These are phyloP conservation scores for Chrysemys picta DNA, from an alignment of 2,113 vertebrate species.

Conservation along the genomic window DNA sequence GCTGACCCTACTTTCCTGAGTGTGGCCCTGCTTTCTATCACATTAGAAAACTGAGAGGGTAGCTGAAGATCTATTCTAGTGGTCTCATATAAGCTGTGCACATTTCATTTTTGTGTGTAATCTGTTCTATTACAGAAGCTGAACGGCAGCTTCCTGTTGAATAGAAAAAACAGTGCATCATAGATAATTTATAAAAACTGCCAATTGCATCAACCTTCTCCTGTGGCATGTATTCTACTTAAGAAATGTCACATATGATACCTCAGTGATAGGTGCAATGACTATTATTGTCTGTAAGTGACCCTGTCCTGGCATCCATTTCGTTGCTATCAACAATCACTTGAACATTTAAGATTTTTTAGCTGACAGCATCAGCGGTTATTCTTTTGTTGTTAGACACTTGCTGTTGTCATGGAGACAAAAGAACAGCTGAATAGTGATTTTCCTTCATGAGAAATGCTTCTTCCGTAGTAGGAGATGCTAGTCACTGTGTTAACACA, in stretches of 20 bases:
- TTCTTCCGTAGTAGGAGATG: constrained; percentile 41
- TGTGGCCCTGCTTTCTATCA: background rate
- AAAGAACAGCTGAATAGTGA: constrained; percentile 62
- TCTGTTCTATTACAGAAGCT: constrained; percentile 39
- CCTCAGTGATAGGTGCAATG: constrained; percentile 34
- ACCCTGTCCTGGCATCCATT: constrained; percentile 60
- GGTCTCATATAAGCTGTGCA: background rate
- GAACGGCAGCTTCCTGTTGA: constrained; percentile 55
- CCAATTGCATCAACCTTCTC: constrained; percentile 47
- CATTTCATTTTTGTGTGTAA: constrained; percentile 42
- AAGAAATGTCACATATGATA: constrained; percentile 58
- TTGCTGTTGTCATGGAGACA: constrained; percentile 75
- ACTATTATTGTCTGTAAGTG: constrained; percentile 57
- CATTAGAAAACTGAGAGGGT: background rate
- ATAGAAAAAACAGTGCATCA: constrained; percentile 67
- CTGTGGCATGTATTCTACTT: constrained; percentile 61
- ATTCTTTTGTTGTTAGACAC: constrained; percentile 70
- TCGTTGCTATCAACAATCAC: constrained; percentile 65
- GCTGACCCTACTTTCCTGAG: background rate
- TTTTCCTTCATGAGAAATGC: constrained; percentile 50
- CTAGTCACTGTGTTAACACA: background rate
- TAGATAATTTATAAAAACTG: constrained; percentile 73
- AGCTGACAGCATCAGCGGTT: constrained; percentile 64
- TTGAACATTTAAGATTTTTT: constrained; percentile 63
- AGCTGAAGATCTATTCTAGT: constrained; percentile 8